Evolutionary conservation across 2,797 vertebrate genomes (phyloP).

Genomic region (Rhabdophis nuchalis): DNA sequence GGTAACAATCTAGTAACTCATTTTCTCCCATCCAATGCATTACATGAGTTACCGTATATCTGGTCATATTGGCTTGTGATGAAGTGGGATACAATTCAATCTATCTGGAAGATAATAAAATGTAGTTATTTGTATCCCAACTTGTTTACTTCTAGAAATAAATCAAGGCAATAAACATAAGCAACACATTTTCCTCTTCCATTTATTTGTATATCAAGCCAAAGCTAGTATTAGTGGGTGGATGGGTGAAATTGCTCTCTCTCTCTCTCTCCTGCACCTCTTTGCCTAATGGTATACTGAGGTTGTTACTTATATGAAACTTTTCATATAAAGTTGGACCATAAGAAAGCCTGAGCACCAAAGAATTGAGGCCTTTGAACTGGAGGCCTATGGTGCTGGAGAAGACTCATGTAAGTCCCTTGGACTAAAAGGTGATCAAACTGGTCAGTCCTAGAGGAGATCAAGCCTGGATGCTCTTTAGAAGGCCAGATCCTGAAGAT

Average conservation of each 20-base stretch:
- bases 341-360: too few species aligned
- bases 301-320: background rate
- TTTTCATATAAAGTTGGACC: background rate
- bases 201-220: background rate
- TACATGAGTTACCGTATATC: background rate
- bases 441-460: too few species aligned
- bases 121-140: background rate
- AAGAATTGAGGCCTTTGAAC: too few species aligned
- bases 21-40: background rate
- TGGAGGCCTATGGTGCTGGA: too few species aligned
- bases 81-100: background rate
- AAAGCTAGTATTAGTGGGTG: background rate
- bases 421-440: too few species aligned
- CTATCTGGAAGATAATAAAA: background rate
- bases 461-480: too few species aligned
- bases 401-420: too few species aligned
- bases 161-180: background rate
- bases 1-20: background rate
- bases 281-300: background rate
- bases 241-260: background rate
- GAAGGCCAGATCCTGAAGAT: too few species aligned
- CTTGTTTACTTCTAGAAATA: background rate
- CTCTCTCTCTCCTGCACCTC: background rate
- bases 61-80: background rate
- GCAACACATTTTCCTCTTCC: background rate